Conservation (phyloP, 2,888 invertebrate species). For the Clivina fossor region DNA sequence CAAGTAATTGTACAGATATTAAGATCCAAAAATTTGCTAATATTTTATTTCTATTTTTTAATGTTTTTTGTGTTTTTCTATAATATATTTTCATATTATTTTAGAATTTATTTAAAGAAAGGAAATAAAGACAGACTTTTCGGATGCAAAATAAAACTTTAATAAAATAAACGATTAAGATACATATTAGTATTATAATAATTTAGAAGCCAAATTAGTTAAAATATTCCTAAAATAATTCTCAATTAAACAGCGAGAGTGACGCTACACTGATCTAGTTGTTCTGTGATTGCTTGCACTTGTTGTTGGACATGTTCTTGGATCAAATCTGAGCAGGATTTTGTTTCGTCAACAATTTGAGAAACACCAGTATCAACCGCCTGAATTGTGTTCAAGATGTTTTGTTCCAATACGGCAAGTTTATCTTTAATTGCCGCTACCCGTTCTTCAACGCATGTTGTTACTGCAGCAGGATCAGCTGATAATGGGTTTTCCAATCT, state of each 20-base stretch:
- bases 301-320: conserved; percentile 6
- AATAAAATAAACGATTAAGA: no score
- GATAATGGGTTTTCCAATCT: conserved; percentile 10
- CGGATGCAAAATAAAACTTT: no score
- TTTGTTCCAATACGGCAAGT: conserved; percentile 8
- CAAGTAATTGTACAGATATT: no score
- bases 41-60: no score
- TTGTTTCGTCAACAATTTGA: conserved; percentile 10
- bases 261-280: conserved; percentile 5
- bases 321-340: conserved; percentile 6
- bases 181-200: conserved; percentile 4
- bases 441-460: conserved; percentile 7
- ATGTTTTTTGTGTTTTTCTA: no score
- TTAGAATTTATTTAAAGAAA: no score
- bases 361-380: conserved; percentile 7
- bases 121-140: no score
- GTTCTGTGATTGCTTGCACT: neutral
- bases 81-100: no score
- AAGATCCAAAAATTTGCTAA: no score
- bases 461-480: conserved; percentile 9
- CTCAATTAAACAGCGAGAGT: conserved; percentile 1
- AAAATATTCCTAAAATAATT: no score
- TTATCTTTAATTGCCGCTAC: conserved; percentile 14
- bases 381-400: neutral
- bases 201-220: no score